Evolutionary conservation across 2,113 vertebrate species (phyloP).

Genomic region (Psittacara wagleri): DNA sequence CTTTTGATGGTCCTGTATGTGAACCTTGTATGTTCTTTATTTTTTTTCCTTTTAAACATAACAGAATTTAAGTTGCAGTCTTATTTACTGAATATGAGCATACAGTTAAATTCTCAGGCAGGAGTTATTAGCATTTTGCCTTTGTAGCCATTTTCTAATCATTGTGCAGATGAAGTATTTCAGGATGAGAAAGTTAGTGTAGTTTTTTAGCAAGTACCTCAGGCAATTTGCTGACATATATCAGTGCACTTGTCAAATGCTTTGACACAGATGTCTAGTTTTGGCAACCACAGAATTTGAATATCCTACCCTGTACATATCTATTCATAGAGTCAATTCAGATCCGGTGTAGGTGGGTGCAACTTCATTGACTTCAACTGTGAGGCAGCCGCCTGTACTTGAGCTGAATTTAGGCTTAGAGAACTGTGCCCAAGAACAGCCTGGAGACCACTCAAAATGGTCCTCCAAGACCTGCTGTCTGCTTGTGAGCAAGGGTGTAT

Average conservation of each 20-base stretch:
- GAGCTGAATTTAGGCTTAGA: conserved; percentile 51
- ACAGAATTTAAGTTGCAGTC: neutral
- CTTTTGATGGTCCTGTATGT: neutral
- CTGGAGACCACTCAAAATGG: neutral
- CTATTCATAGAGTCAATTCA: conserved; percentile 69
- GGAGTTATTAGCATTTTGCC: conserved; percentile 32
- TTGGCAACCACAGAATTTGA: conserved; percentile 63
- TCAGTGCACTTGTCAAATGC: conserved; percentile 68
- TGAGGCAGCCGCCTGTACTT: conserved; percentile 54
- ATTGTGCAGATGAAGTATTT: conserved; percentile 53
- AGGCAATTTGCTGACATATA: conserved; percentile 68
- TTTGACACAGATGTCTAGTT: conserved; percentile 71
- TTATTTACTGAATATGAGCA: neutral
- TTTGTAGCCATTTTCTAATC: conserved; percentile 50
- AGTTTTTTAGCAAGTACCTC: conserved; percentile 63
- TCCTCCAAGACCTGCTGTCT: neutral
- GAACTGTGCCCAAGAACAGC: neutral
- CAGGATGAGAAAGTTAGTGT: conserved; percentile 52
- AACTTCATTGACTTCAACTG: conserved; percentile 68
- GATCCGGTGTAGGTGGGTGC: conserved; percentile 68
- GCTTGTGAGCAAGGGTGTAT: neutral
- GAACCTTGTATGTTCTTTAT: neutral
- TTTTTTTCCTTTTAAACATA: neutral
- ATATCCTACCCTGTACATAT: conserved; percentile 57
- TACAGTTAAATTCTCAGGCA: neutral